These are phyloP conservation scores for Drosophila watanabei DNA, from an alignment of 1,140 invertebrate genomes.

Conservation along the genomic window DNA sequence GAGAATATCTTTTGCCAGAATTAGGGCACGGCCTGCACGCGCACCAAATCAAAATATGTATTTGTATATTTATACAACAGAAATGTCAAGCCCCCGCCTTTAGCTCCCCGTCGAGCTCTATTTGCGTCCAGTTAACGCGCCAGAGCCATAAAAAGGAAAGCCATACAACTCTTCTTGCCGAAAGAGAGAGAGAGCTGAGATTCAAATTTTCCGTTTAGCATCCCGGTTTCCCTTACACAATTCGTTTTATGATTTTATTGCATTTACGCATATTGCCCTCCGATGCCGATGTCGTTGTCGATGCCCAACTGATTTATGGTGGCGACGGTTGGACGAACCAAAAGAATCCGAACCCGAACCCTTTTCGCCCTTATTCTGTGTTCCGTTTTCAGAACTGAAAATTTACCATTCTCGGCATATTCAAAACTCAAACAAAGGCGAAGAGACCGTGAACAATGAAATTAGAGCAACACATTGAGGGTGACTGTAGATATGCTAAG, in stretches of 20 bases:
- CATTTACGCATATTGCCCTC: slow-evolving; percentile 79
- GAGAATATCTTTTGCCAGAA: slow-evolving; percentile 18
- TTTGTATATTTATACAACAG: slow-evolving; percentile 64
- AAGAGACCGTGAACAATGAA: slow-evolving; percentile 83
- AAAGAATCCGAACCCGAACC: slow-evolving; percentile 16
- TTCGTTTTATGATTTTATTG: slow-evolving; percentile 83
- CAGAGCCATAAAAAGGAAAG: slow-evolving; percentile 73
- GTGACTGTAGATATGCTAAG: slow-evolving; percentile 46
- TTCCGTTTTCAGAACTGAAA: slow-evolving; percentile 7
- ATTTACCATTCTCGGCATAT: slow-evolving; percentile 53
- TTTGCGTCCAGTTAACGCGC: slow-evolving; percentile 81
- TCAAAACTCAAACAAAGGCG: slow-evolving; percentile 74
- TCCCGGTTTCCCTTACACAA: slow-evolving; percentile 63
- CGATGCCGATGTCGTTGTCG: slow-evolving; percentile 44
- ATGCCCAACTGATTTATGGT: slow-evolving; percentile 79
- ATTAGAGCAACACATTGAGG: slow-evolving; percentile 78
- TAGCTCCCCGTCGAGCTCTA: slow-evolving; percentile 63
- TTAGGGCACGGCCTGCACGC: slow-evolving; percentile 73
- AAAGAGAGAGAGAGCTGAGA: slow-evolving; percentile 30
- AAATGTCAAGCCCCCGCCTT: slow-evolving; percentile 56
- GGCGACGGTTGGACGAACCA: slow-evolving; percentile 58
- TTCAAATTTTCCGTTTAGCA: slow-evolving; percentile 79
- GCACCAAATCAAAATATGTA: slow-evolving; percentile 80
- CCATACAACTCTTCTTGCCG: slow-evolving; percentile 41
- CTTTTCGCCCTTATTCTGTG: slow-evolving; percentile 48